Conservation (phyloP, 2,797 vertebrate species). For the Zalophus californianus region DNA sequence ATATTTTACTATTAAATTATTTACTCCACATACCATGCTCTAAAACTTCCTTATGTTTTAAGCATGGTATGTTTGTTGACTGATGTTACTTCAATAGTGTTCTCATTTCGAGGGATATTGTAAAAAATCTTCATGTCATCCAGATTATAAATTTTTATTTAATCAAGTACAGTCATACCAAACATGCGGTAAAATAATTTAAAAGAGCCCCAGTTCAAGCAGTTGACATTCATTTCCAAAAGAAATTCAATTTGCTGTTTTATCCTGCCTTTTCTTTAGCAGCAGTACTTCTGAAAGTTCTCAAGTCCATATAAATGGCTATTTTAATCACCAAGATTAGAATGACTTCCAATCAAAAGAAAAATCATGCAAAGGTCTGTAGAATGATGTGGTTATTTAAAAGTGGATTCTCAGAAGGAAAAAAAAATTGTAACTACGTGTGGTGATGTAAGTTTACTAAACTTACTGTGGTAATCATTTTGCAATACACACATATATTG, state of each 20-base stretch:
- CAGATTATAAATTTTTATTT: constrained; percentile 61
- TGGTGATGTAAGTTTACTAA: background rate
- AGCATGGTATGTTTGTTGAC: background rate
- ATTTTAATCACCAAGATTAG: constrained; percentile 60
- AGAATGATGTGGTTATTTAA: constrained; percentile 46
- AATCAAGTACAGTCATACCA: background rate
- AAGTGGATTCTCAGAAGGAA: constrained; percentile 34
- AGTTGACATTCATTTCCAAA: constrained; percentile 62
- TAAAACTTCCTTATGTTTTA: constrained; percentile 11
- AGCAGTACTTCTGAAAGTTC: constrained; percentile 62
- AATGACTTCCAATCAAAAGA: constrained; percentile 60
- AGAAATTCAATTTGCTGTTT: constrained; percentile 40
- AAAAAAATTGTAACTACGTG: background rate
- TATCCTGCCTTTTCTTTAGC: constrained; percentile 39
- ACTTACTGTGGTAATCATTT: background rate
- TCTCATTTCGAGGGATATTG: constrained; percentile 37
- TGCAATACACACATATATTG: background rate
- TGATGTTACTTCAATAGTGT: background rate
- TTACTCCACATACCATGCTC: background rate
- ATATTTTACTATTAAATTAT: constrained; percentile 49
- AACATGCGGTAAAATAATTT: constrained; percentile 62
- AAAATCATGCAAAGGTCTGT: constrained; percentile 45
- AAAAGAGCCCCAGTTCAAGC: constrained; percentile 29
- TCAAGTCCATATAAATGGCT: constrained; percentile 54
- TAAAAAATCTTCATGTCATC: constrained; percentile 36